These are phyloP conservation scores for Lamellibrachia columna DNA, from an alignment of 2,888 invertebrate genomes.

Conservation along the genomic window DNA sequence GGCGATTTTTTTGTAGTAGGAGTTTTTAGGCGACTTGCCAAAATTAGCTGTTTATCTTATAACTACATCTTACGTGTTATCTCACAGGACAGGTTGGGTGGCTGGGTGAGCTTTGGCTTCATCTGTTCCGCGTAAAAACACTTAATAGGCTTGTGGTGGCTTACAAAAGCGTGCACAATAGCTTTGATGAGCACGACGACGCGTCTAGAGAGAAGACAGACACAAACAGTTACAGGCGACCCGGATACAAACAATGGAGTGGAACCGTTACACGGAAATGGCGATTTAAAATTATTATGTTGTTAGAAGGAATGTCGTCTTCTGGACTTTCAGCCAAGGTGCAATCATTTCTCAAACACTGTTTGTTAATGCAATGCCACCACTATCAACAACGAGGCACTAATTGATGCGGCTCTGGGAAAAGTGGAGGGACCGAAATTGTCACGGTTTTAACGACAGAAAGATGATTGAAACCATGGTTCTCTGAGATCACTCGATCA, in stretches of 20 bases:
- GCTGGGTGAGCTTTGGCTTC: not conserved
- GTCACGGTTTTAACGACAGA: no score
- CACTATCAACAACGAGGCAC: not conserved
- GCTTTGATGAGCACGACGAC: not conserved
- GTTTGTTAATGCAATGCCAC: not conserved
- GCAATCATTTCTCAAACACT: not conserved
- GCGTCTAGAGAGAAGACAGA: not conserved
- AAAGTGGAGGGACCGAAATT: not conserved
- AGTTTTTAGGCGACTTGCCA: slow-evolving; percentile 3
- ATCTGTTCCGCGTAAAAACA: not conserved
- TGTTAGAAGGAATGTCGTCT: not conserved
- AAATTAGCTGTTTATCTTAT: not conserved
- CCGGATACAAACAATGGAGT: not conserved
- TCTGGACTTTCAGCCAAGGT: not conserved
- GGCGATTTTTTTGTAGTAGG: not conserved
- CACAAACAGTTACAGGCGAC: not conserved
- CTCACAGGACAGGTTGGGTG: not conserved
- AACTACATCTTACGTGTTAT: not conserved
- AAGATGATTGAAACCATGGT: no score
- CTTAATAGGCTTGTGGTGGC: not conserved
- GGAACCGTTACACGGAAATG: not conserved
- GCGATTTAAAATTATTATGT: not conserved
- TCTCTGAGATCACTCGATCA: no score
- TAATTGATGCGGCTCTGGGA: not conserved
- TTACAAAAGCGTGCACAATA: not conserved